Percentiles rank a stretch among this genome's conserved stretches.
These are phyloP conservation scores for Puma concolor DNA, from an alignment of 2,113 vertebrate genomes.

Conservation along the genomic window DNA sequence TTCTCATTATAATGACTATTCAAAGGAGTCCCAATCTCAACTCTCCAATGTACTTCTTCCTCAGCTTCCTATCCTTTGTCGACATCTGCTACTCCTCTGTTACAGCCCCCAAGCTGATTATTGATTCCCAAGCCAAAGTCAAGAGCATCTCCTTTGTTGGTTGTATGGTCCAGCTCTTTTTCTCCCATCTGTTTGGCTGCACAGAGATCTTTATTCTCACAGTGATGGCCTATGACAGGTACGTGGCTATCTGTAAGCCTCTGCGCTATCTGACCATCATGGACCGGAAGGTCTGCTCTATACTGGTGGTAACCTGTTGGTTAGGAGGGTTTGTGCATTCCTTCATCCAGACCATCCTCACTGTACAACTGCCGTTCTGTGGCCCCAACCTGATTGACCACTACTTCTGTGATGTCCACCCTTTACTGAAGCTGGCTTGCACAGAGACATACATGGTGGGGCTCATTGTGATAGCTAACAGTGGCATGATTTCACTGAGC, in stretches of 20 bases:
- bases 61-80: conserved; percentile 68
- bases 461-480: not conserved
- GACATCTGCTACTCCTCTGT: conserved; percentile 76
- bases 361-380: conserved; percentile 63
- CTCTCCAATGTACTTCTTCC: conserved; percentile 77
- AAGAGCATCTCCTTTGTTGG: conserved; percentile 74
- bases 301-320: conserved; percentile 40
- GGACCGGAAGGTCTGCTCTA: not conserved
- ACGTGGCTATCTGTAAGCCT: not conserved
- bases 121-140: conserved; percentile 54
- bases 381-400: conserved; percentile 65
- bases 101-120: conserved; percentile 71
- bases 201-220: conserved; percentile 76
- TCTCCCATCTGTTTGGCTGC: conserved; percentile 55
- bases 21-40: conserved; percentile 34
- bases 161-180: conserved; percentile 71
- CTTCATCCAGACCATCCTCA: conserved; percentile 60
- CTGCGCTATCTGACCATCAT: conserved; percentile 61
- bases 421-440: conserved; percentile 66
- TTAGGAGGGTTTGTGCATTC: conserved; percentile 59
- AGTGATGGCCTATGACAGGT: conserved; percentile 72
- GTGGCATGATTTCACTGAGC: conserved; percentile 36
- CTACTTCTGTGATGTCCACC: conserved; percentile 71
- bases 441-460: not conserved
- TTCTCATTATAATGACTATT: conserved; percentile 65